A percentile compares a stretch with the other conserved stretches of the same genome.
phyloP scores from a whole-genome alignment of 1,140 invertebrate species.

The Dysdera silvatica region DNA sequence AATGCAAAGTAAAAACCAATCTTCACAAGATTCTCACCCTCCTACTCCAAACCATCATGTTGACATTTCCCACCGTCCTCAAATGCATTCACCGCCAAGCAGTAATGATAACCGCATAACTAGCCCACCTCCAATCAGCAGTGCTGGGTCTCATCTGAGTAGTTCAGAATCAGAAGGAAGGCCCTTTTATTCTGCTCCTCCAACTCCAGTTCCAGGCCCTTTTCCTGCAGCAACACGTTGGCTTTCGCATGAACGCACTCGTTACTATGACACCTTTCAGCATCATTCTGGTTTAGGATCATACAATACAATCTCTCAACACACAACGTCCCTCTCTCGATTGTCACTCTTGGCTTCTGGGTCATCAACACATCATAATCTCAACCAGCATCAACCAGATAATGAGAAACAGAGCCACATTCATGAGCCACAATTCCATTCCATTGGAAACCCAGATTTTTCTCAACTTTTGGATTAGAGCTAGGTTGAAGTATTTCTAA shows the following conservation, averaged over 20 bases:
- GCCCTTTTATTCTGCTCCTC: constrained; percentile 30
- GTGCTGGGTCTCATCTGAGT: neutral
- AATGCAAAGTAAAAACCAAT: constrained; percentile 15
- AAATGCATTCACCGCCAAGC: constrained; percentile 11
- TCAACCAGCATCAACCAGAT: constrained; percentile 12
- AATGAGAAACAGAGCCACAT: constrained; percentile 14
- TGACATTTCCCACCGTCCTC: neutral
- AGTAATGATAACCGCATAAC: constrained; percentile 4
- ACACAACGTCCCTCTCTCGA: constrained; percentile 27
- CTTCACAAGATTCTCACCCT: constrained; percentile 8
- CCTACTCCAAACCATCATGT: constrained; percentile 22
- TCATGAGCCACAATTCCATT: constrained; percentile 29
- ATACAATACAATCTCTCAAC: constrained; percentile 28
- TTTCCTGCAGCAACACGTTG: constrained; percentile 25
- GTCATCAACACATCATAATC: constrained; percentile 18
- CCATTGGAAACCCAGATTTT: constrained; percentile 30
- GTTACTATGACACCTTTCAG: constrained; percentile 29
- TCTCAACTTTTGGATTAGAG: constrained; percentile 29
- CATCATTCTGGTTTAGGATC: constrained; percentile 24
- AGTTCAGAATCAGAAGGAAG: constrained; percentile 21
- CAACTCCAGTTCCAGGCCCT: constrained; percentile 25
- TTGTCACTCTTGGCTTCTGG: constrained; percentile 28
- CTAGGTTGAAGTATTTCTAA: neutral
- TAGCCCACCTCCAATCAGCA: neutral
- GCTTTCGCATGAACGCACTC: constrained; percentile 20